Conservation (phyloP, 53 echinoderm and acorn worm species). For the Crossaster papposus region DNA sequence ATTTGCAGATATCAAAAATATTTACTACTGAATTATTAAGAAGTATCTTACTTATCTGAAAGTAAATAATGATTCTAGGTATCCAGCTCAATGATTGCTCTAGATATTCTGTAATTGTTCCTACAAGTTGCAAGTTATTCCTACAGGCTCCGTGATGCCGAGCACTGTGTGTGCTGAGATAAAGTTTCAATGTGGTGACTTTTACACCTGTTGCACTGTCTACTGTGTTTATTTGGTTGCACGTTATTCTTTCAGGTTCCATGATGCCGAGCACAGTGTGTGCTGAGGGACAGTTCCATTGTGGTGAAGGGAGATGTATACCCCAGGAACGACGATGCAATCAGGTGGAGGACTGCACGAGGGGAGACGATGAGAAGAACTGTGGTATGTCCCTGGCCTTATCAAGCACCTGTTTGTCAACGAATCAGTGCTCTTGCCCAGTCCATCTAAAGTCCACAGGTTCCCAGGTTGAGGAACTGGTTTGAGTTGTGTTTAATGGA, state of each 20-base stretch:
- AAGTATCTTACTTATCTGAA: too few relatives aligned
- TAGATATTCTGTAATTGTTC: too few relatives aligned
- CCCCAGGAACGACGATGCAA: slow-evolving; percentile 66
- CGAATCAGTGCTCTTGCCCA: not conserved
- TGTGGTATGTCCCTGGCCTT: slow-evolving; percentile 48
- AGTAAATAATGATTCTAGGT: too few relatives aligned
- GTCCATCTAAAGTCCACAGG: too few relatives aligned
- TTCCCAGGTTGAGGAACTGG: too few relatives aligned
- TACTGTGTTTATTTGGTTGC: too few relatives aligned
- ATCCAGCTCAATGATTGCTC: too few relatives aligned
- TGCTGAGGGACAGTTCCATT: slow-evolving; percentile 66
- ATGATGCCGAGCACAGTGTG: slow-evolving; percentile 62
- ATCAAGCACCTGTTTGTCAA: not conserved
- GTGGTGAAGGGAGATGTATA: slow-evolving; percentile 68
- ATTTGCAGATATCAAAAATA: too few relatives aligned
- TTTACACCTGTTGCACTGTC: too few relatives aligned
- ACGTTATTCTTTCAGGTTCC: slow-evolving; percentile 49
- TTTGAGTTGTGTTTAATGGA: too few relatives aligned
- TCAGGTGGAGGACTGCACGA: slow-evolving; percentile 61
- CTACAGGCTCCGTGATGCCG: slow-evolving; percentile 64
- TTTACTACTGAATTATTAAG: too few relatives aligned
- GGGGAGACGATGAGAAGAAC: slow-evolving; percentile 68
- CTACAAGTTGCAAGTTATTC: not conserved
- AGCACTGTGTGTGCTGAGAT: not conserved
- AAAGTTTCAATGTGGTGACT: too few relatives aligned